Base-by-base conservation (phyloP, 2,113 vertebrate species). In the Onychostruthus taczanowskii region DNA sequence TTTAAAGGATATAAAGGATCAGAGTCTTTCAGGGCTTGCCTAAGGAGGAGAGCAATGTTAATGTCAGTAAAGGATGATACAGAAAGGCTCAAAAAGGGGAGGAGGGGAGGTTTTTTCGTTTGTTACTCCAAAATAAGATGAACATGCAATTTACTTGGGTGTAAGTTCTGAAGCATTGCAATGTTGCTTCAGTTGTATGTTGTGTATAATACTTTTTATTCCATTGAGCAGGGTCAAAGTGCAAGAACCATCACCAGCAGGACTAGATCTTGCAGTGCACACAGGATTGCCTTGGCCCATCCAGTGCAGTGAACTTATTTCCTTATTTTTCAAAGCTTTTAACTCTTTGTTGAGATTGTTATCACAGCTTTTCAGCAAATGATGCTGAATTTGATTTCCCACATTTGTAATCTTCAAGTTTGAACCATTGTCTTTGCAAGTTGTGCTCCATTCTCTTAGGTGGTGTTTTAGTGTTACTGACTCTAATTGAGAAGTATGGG, bases 1-100 rank as follows among this genome's bases (percentile, higher is more conserved):
- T 94, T 84, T 91, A 95, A 93, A 83, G 91, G 87, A 95, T 89
- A 93, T 82, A 96, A 89, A 93, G 87, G 87, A 88, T 93, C 63
- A 86, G 90, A 94, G 91, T 66, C 80, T 90, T 74, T 86, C 88
- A 86, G 80, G 90, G 91, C 76, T 96, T 85, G 90, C 70, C 52
- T 82, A 44, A 74, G 49, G 77, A 86, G 80, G 61, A 77, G 79
- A 75, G 72, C 88, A 72, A 4, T 90, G 24, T 81, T 93, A 86
- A 78, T 89, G 90, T 63, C 72, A 59, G 68, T 86, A 53, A 50
- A 53, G 31, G 58, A 93, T 92, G 85, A 87, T 41, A 39, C 72
- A 82, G 76, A 64, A 75, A 67, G 80, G 43, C 50, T 84, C 47
- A n/a, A 49, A 70, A 31, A 50, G 8, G 7, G 6, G 18, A 35